phyloP scores from a whole-genome alignment of 2,113 vertebrate species.

The Cercocebus atys region DNA sequence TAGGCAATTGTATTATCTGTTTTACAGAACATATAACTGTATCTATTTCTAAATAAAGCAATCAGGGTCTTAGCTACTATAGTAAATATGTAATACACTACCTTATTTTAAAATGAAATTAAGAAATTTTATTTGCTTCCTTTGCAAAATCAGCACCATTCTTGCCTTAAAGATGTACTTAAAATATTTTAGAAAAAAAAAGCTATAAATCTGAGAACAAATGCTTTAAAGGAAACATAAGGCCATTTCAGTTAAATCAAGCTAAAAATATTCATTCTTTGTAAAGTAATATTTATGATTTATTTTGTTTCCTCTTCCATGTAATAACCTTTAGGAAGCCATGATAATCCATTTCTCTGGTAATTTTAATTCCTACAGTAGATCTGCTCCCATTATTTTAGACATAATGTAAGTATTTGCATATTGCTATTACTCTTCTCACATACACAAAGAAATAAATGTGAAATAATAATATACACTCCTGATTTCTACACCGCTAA shows the following conservation, averaged over 20 bases:
- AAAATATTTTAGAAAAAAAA: constrained; percentile 75
- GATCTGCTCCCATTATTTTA: constrained; percentile 74
- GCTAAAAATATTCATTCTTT: constrained; percentile 72
- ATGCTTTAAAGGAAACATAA: constrained; percentile 63
- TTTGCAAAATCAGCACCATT: constrained; percentile 72
- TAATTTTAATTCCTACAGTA: constrained; percentile 76
- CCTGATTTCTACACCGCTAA: not conserved
- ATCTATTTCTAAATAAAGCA: constrained; percentile 75
- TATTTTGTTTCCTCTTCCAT: constrained; percentile 61
- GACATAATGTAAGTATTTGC: constrained; percentile 74
- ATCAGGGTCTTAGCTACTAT: constrained; percentile 71
- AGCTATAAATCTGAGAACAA: constrained; percentile 72
- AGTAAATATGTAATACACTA: constrained; percentile 70
- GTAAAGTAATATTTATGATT: constrained; percentile 70
- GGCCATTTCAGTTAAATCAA: constrained; percentile 61
- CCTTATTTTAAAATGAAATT: constrained; percentile 80
- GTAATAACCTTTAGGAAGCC: constrained; percentile 70
- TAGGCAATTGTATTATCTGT: constrained; percentile 73
- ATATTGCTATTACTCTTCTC: constrained; percentile 61
- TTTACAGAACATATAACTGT: constrained; percentile 71
- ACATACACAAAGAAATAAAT: constrained; percentile 25
- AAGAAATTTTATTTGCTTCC: constrained; percentile 70
- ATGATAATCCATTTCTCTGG: constrained; percentile 65
- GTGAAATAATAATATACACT: not conserved
- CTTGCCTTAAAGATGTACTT: constrained; percentile 70